Evolutionary conservation across 2,113 vertebrate species (phyloP).

Genomic region (Alligator mississippiensis): DNA sequence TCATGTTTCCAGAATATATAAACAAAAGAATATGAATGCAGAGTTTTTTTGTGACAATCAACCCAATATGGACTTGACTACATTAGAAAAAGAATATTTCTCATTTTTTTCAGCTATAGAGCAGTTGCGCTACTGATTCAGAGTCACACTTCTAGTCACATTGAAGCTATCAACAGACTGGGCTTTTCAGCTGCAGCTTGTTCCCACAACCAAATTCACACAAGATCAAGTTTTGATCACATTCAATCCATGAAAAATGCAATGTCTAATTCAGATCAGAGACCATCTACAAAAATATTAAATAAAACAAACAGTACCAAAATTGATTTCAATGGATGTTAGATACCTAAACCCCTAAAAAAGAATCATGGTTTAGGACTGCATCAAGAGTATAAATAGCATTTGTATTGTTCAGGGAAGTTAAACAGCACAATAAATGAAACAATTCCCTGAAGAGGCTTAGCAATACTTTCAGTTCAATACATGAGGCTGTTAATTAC

Average conservation of each 20-base stretch:
- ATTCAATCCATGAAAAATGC: background rate
- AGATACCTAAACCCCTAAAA: background rate
- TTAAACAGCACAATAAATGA: constrained; percentile 22
- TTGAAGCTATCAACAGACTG: background rate
- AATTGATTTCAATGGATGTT: background rate
- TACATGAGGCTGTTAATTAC: constrained; percentile 59
- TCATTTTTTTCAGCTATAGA: background rate
- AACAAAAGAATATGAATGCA: background rate
- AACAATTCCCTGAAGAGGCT: constrained; percentile 48
- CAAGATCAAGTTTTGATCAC: background rate
- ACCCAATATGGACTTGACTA: background rate
- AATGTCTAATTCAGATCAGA: background rate
- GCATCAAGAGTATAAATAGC: background rate
- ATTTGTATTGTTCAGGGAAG: constrained; percentile 25
- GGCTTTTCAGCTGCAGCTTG: background rate
- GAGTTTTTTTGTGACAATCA: background rate
- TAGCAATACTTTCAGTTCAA: background rate
- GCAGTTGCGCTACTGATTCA: background rate
- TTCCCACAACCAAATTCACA: background rate
- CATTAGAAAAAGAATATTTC: background rate
- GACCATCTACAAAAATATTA: background rate
- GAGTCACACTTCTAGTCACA: background rate
- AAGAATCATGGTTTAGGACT: background rate
- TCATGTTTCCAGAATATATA: background rate
- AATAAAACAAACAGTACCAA: background rate